Percentiles rank a stretch among this genome's conserved stretches.
These are phyloP conservation scores for Polyploca ridens DNA, from an alignment of 2,888 invertebrate genomes.

Conservation along the genomic window DNA sequence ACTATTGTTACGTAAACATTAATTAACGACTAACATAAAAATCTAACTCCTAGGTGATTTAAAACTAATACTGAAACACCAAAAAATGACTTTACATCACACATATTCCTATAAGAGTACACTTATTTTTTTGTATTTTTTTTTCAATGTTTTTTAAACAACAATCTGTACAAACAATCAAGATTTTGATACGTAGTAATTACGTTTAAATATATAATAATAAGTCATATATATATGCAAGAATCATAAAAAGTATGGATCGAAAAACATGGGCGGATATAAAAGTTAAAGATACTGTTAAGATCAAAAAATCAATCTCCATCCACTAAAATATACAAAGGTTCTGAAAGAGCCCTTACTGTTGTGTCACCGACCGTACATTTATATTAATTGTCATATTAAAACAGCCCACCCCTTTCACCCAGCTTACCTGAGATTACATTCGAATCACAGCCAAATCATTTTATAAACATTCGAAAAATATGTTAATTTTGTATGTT, in stretches of 20 bases:
- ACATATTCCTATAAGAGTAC: constrained; percentile 51
- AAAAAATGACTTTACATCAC: constrained; percentile 64
- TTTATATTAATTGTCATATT: constrained; percentile 23
- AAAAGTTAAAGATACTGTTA: neutral
- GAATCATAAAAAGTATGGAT: constrained; percentile 32
- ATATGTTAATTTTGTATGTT: constrained; percentile 38
- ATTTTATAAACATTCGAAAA: constrained; percentile 63
- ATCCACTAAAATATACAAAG: neutral
- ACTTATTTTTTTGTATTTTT: constrained; percentile 48
- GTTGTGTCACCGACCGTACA: constrained; percentile 18
- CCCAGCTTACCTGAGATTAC: constrained; percentile 43
- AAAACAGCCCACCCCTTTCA: constrained; percentile 28
- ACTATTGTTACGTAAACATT: constrained; percentile 71
- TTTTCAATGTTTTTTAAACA: constrained; percentile 48
- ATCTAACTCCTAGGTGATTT: constrained; percentile 75
- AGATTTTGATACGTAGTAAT: constrained; percentile 49
- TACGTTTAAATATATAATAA: constrained; percentile 43
- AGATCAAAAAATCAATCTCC: neutral
- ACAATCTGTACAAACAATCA: constrained; percentile 71
- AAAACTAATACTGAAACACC: constrained; percentile 78
- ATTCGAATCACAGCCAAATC: constrained; percentile 73
- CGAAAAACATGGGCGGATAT: constrained; percentile 54
- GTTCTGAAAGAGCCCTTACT: neutral
- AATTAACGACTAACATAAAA: constrained; percentile 81
- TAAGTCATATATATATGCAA: constrained; percentile 32